These are phyloP conservation scores for Papilio helenus DNA, from an alignment of 1,140 invertebrate genomes.

Conservation along the genomic window DNA sequence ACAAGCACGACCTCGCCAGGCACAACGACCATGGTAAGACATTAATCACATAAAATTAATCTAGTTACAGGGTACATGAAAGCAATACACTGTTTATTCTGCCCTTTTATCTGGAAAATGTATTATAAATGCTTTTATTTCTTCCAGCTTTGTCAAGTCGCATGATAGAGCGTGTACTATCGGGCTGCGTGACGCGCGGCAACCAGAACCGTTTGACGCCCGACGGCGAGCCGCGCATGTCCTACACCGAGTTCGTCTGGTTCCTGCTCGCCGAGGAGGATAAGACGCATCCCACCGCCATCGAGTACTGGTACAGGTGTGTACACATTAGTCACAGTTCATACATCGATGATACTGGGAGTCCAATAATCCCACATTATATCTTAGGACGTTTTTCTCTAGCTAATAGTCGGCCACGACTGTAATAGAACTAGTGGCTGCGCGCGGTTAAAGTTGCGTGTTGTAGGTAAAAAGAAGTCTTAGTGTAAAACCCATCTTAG, in stretches of 20 bases:
- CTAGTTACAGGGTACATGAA: background rate
- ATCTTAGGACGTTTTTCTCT: background rate
- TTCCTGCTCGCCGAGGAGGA: constrained; percentile 99
- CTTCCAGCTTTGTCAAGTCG: constrained; percentile 93
- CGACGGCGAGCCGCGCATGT: constrained; percentile 89
- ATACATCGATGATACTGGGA: background rate
- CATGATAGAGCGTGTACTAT: constrained; percentile 99
- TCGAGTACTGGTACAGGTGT: constrained; percentile 95
- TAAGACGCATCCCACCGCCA: constrained; percentile 97
- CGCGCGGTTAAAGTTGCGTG: too few relatives aligned
- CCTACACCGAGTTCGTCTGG: constrained; percentile 99
- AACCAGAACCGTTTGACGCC: constrained; percentile 84
- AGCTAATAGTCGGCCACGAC: too few relatives aligned
- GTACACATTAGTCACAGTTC: constrained; percentile 16
- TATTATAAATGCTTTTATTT: background rate
- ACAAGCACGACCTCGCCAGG: constrained; percentile 95
- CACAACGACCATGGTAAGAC: constrained; percentile 97
- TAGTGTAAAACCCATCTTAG: too few relatives aligned
- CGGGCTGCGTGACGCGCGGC: constrained; percentile 95
- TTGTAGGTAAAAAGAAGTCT: too few relatives aligned
- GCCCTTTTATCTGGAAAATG: background rate
- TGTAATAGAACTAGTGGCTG: too few relatives aligned
- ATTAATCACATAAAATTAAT: background rate
- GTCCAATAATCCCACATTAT: background rate
- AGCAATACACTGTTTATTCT: background rate